Conservation (phyloP, 2,113 vertebrate genomes). For the Heptranchias perlo region DNA sequence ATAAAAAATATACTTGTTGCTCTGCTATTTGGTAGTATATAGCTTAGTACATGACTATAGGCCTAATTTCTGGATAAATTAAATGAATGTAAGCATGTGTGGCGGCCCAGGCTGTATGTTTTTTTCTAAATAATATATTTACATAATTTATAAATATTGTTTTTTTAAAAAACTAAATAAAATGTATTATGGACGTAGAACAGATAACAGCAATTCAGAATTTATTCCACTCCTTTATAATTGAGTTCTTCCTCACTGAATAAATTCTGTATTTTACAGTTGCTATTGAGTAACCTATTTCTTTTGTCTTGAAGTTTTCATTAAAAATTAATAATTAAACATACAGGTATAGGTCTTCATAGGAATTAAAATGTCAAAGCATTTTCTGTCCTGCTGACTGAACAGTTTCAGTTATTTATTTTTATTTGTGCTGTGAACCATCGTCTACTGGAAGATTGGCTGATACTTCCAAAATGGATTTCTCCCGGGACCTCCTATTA, state of each 20-base stretch:
- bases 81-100: neutral
- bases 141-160: neutral
- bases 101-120: neutral
- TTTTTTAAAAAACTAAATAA: neutral
- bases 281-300: neutral
- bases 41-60: neutral
- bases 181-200: neutral
- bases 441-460: neutral
- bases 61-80: neutral
- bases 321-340: constrained; percentile 28
- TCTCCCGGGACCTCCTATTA: neutral
- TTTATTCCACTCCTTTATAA: constrained; percentile 12
- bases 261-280: constrained; percentile 1
- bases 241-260: neutral
- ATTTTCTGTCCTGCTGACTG: neutral
- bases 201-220: neutral
- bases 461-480: neutral
- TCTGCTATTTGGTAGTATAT: neutral
- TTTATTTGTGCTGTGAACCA: neutral
- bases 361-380: constrained; percentile 3
- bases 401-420: neutral
- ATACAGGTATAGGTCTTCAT: neutral
- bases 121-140: neutral
- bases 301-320: neutral
- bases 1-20: neutral